Base-by-base conservation (phyloP, 2,113 vertebrate genomes). In the Xiphophorus couchianus region DNA sequence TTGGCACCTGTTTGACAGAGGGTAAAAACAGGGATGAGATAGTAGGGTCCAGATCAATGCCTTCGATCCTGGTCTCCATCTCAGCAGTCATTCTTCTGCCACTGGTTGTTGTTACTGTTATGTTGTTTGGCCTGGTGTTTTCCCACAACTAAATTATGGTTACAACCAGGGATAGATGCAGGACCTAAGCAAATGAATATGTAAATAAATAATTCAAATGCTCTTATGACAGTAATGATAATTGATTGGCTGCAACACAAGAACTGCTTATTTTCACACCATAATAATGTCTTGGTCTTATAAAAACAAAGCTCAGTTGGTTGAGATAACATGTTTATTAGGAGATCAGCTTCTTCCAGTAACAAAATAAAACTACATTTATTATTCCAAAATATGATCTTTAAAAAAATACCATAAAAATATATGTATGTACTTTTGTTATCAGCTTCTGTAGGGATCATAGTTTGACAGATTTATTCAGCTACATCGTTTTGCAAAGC, bases 11-110 rank as follows among this genome's bases (percentile, higher is more conserved):
- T 92, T 91, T 93, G 94, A 95, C 93, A 94, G 93, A 91, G 89
- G 91, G 90, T 93, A 94, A 93, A 94, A 95, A 92, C 90, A 89
- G 90, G 86, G 86, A 92, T 91, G 91, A 94, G 92, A 93, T 93
- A 93, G 89, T 84, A 76, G 78, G 88, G 73, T 58, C 73, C 33
- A 44, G 91, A 94, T 95, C 94, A 93, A 95, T 94, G 85, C 80
- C 88, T 94, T 95, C 92, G 93, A 94, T 94, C 88, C 83, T 70
- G 64, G 74, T 82, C 89, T 88, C 84, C 86, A 80, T 90, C 93
- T 89, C 91, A 79, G 83, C 83, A 90, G 85, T 83, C 87, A 85
- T 93, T 92, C 92, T 92, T 94, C 90, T 92, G 87, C 83, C 86
- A 62, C 84, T 90, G 83, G 87, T 91, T 88, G 88, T 84, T 89